Evolutionary conservation across 1,140 invertebrate genomes (phyloP), one percentile per base, ranked within the genome.

Genomic region (Papilio dardanus): DNA sequence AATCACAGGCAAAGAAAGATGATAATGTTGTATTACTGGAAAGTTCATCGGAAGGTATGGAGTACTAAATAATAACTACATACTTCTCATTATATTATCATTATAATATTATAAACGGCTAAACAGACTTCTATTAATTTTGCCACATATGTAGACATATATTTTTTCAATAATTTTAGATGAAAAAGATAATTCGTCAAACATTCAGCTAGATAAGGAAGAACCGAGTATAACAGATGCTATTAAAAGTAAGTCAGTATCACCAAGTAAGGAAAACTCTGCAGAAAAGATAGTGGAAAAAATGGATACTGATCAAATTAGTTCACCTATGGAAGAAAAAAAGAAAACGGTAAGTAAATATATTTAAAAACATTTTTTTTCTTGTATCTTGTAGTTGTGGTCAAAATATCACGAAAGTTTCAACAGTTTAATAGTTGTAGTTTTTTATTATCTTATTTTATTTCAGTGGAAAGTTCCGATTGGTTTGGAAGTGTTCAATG

Each of bases 21-120:
- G 67, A 79, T 67, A 76, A 84, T 30, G 84, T 89, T 7, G 84
- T 87, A 14, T 67, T 89, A 31, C 83, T 82, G 73, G 86, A 83
- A 35, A 89, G 81, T 16, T 88, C 87, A 24, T 89, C 88, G 4
- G 88, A 89, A 33, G 88, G 87, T 68, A 86, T 19, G 84, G 16
- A 12, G n/a, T 86, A 58, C 77, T 14, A 5, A 65, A 2, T 30
- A 30, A 33, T 16, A 16, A 5, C n/a, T 37, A 37, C 35, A 2
- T 37, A n/a, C n/a, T n/a, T n/a, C n/a, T n/a, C n/a, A n/a, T n/a
- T n/a, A n/a, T n/a, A n/a, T n/a, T n/a, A n/a, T n/a, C n/a, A n/a
- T n/a, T n/a, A n/a, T n/a, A 12, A 37, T 37, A 37, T 37, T 14
- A 14, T 37, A 37, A 37, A 37, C 35, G 10, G 35, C 35, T 37